Evolutionary conservation across 2,797 vertebrate species (phyloP), one percentile per base, ranked within the genome.

Genomic region (Malacoctenus gilli): DNA sequence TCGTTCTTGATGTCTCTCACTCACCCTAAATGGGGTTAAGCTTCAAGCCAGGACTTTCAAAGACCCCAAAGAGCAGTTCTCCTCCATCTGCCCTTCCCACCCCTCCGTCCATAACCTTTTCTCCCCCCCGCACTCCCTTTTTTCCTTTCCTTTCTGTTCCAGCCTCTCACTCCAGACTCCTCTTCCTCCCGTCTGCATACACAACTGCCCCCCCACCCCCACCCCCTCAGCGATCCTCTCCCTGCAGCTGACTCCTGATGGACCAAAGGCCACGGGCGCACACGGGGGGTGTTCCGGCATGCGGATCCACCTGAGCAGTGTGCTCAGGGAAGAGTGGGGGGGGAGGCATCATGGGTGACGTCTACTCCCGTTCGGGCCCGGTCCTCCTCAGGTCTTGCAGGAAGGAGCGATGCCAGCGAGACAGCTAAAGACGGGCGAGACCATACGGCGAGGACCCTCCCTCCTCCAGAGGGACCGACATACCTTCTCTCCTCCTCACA

Each of bases 11-110:
- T 62, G 68, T 82, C 76, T 81, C 78, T 82, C 68, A 8, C 62
- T 59, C 72, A 57, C 87, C 89, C 82, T 90, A 90, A 93, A 94
- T 92, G 88, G 92, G 91, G 89, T 92, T 89, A 80, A 79, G 84
- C 84, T 66, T 85, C 66, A 85, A 80, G 86, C 83, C 87, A 64
- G 84, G 82, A 84, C 83, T 93, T 94, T 94, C 94, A 92, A 92
- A 93, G 91, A 84, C 65, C 20, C 35, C 75, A 79, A 85, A 85
- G 82, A 87, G 76, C 77, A 78, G 56, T 51, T 51, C 61, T 66
- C 43, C 35, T 57, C 64, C 85, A 72, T 65, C 88, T 92, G 90
- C 82, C 92, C 87, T 91, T 94, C 89, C 79, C 79, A 46, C 49
- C 68, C 39, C 34, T 23, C 32, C 65, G 36, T 47, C 35, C 1